A percentile compares a stretch with the other conserved stretches of the same genome.
Conservation (phyloP, 2,797 vertebrate species). For the Benthosema pterotum region DNA sequence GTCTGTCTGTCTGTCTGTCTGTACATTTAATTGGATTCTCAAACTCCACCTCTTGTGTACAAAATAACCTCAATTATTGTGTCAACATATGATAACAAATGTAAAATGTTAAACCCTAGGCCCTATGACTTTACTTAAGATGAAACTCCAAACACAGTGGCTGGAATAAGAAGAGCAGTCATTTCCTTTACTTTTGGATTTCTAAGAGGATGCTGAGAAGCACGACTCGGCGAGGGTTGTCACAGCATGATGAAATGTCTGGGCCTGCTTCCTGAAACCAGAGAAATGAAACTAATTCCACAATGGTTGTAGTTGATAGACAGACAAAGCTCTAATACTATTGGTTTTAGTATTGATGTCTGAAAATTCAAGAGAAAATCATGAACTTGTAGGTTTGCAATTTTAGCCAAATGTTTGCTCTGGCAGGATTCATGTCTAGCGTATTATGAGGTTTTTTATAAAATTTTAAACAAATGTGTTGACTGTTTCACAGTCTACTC, state of each 20-base stretch:
- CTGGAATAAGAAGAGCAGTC: not conserved
- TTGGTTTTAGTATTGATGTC: too few species aligned
- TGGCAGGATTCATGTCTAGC: too few species aligned
- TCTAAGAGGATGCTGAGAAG: not conserved
- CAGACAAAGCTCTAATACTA: too few species aligned
- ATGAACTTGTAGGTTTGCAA: too few species aligned
- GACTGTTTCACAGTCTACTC: not conserved
- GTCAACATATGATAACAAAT: constrained; percentile 36
- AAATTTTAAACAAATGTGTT: not conserved
- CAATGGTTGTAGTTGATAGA: too few species aligned
- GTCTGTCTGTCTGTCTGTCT: too few species aligned
- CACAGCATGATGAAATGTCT: not conserved
- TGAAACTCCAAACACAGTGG: not conserved
- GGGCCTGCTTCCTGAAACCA: not conserved
- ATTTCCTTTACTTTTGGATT: not conserved
- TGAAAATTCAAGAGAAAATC: too few species aligned
- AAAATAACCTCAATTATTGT: constrained; percentile 38
- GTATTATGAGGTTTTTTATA: not conserved
- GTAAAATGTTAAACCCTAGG: constrained; percentile 24
- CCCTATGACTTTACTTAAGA: not conserved
- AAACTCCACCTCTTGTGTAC: constrained; percentile 24
- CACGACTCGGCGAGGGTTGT: not conserved
- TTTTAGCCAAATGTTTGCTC: too few species aligned
- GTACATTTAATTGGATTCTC: not conserved
- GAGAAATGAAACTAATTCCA: constrained; percentile 6